phyloP scores from a whole-genome alignment of 2,797 vertebrate genomes.

The Glossophaga mutica region DNA sequence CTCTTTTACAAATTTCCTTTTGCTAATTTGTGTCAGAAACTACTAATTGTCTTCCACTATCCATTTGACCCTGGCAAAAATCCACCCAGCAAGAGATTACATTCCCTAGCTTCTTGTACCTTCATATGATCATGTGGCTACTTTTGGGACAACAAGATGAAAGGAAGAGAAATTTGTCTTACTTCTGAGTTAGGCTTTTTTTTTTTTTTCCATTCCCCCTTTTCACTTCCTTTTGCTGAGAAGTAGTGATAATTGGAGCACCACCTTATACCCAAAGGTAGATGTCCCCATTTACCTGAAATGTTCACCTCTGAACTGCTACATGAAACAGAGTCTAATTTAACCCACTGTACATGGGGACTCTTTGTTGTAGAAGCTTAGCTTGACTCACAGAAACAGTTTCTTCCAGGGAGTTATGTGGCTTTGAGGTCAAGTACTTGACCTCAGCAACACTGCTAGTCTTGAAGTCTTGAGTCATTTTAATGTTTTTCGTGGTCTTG shows the following conservation, averaged over 20 bases:
- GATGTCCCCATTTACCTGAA: not conserved
- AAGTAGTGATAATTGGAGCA: not conserved
- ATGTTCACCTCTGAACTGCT: not conserved
- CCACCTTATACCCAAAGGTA: not conserved
- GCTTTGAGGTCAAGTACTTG: not conserved
- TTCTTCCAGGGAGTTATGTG: not conserved
- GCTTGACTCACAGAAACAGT: not conserved
- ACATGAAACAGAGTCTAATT: not conserved
- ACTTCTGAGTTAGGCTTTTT: not conserved
- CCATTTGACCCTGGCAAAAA: not conserved
- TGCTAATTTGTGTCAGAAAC: not conserved
- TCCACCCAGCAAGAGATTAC: not conserved
- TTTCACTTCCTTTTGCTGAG: not conserved
- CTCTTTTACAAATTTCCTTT: not conserved
- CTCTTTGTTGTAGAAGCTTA: not conserved
- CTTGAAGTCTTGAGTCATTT: not conserved
- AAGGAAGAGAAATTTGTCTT: not conserved
- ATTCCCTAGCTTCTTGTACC: not conserved
- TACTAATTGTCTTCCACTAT: not conserved
- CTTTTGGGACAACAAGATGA: not conserved
- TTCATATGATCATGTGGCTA: not conserved
- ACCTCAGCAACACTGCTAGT: not conserved
- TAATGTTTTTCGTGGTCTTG: not conserved
- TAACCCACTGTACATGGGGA: not conserved
- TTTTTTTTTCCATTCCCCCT: not conserved